Evolutionary conservation across 2,113 vertebrate genomes (phyloP), one percentile per base, ranked within the genome.

Genomic region (Microcebus ravelobensis): DNA sequence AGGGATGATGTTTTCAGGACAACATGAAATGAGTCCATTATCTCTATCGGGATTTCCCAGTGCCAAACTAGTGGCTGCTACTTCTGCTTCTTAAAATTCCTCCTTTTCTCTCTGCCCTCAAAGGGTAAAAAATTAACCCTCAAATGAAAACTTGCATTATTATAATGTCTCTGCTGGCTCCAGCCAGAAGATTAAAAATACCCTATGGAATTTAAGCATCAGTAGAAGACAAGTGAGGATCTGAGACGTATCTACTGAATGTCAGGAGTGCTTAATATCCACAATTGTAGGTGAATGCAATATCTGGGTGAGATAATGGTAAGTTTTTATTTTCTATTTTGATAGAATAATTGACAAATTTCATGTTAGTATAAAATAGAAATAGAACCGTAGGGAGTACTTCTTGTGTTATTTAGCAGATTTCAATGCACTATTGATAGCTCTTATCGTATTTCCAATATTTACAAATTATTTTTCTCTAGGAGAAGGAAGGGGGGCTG

Each of bases 11-110:
- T 82, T 91, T 90, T 87, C 31, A 91, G 68, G 61, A 84, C 27
- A 94, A 87, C 45, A 91, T 70, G 12, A 88, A 90, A 96, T 48
- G 63, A 96, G 79, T 84, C 31, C n/a, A 87, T 89, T 90, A 29
- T 96, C 15, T 92, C 27, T 76, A 50, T 79, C 42, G 73, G 68
- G 20, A 45, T 11, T 17, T 42, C n/a, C 57, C 48, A 42, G 6
- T 9, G 59, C 8, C 8, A 3, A n/a, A 23, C 27, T 34, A 91
- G 36, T 1, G 5, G 65, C 42, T 61, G 68, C 31, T 29, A 59
- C 29, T 59, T 21, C 21, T 31, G 9, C 8, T 83, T 87, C 71
- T 80, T 71, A 55, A 80, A 77, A 90, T 42, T 18, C 18, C 6
- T 52, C 17, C 34, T 39, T 45, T 63, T 29, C 45, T 77, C 63